Base-by-base conservation (phyloP, 1,140 invertebrate species). In the Zaprionus vittiger region DNA sequence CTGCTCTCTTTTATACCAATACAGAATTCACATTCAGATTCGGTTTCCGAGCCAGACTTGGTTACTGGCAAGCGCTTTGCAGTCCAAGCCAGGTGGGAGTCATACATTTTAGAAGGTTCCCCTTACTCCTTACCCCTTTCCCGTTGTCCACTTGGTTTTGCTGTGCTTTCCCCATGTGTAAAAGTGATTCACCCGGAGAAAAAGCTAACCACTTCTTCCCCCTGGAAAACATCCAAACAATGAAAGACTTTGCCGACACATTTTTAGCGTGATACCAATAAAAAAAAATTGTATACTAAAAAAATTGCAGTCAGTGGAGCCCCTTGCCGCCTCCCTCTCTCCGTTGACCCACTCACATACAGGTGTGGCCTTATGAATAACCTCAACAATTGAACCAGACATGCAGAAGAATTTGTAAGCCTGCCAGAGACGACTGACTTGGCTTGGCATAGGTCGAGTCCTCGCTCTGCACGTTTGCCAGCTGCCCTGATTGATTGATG, bases 21-120 rank as follows among this genome's bases (percentile, higher is more conserved):
- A 2, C 5, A n/a, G 17, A 34, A 24, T 55, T 47, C 47, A 7
- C 17, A 49, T 54, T 52, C 12, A 31, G 22, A 64, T 37, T 12
- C 62, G 52, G n/a, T 37, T 52, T 34, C 28, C 24, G 17, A 22
- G 37, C 37, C 66, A 69, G 31, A 34, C 31, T 34, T 11, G 31
- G 7, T 34, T 11, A 34, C 31, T 11, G 31, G 31, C 31, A 34
- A 34, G 62, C 56, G 38, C 24, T 24, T 68, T 69, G 73, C 81
- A 49, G 73, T 66, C 81, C 79, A 79, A 84, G 65, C 85, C 84
- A 84, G 74, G 64, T 69, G 81, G 85, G 85, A 90, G 76, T 70
- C 78, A 79, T 89, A 89, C 85, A 90, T 89, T 90, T 81, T 81
- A 68, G 77, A 83, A 83, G 89, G 75, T 81, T 79, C 61, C 78